Evolutionary conservation across 35 echinoderm and acorn worm genomes (phyloP).

Genomic region (Stichopus chloronotus): DNA sequence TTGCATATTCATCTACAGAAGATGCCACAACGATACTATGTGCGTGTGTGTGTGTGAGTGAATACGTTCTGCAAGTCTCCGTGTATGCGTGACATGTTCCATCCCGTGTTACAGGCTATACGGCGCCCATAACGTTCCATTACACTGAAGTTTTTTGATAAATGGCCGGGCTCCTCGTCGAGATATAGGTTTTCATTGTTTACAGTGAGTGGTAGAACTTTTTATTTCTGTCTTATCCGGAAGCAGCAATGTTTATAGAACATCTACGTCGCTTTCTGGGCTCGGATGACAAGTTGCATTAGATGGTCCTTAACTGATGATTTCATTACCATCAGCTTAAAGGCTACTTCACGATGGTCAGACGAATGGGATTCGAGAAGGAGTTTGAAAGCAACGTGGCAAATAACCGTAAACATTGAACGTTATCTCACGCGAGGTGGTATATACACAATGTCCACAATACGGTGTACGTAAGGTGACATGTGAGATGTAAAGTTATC

Average conservation of each 20-base stretch:
- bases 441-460: not conserved
- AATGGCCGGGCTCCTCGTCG: not conserved
- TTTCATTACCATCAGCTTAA: slow-evolving; percentile 19
- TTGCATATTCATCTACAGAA: not conserved
- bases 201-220: not conserved
- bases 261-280: not conserved
- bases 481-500: too few relatives aligned
- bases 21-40: not conserved
- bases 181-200: not conserved
- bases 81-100: too few relatives aligned
- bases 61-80: not conserved
- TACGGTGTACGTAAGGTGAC: too few relatives aligned
- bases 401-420: not conserved
- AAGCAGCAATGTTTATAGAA: slow-evolving; percentile 4
- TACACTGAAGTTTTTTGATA: not conserved
- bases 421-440: not conserved
- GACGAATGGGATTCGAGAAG: not conserved
- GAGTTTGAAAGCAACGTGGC: not conserved
- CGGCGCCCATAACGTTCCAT: not conserved
- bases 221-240: not conserved
- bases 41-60: not conserved
- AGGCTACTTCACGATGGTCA: slow-evolving; percentile 36
- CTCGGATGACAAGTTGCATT: not conserved
- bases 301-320: not conserved
- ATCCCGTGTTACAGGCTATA: not conserved